These are phyloP conservation scores for Eriocheir sinensis DNA, from an alignment of 1,140 invertebrate species.

Conservation along the genomic window DNA sequence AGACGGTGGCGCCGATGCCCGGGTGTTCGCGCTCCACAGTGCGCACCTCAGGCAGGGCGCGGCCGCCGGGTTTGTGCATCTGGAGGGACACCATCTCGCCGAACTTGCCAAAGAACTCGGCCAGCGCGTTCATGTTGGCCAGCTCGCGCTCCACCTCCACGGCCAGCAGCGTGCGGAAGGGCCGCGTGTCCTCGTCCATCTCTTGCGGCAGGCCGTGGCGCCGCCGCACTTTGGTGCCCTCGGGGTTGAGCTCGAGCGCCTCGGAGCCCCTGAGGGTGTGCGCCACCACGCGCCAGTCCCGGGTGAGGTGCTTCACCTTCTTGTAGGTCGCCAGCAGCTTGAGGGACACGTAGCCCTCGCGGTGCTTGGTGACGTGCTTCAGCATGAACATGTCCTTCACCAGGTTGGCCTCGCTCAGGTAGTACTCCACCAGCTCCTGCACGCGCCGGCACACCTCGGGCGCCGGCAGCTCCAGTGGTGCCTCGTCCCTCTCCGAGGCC, in stretches of 20 bases:
- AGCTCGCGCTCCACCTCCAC: conserved; percentile 91
- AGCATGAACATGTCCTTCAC: conserved; percentile 96
- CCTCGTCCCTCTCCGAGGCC: neutral
- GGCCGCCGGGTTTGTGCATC: conserved; percentile 92
- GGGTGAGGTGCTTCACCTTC: conserved; percentile 94
- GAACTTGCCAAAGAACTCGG: conserved; percentile 92
- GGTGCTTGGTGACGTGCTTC: conserved; percentile 96
- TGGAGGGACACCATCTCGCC: conserved; percentile 94
- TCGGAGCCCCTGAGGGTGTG: conserved; percentile 89
- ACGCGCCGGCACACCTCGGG: conserved; percentile 82
- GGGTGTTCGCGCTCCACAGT: conserved; percentile 94
- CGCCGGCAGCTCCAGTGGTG: neutral
- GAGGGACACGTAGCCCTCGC: conserved; percentile 96
- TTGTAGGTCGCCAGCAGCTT: conserved; percentile 97
- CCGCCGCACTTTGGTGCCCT: conserved; percentile 93
- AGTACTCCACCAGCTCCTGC: conserved; percentile 93
- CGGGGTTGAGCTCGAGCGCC: conserved; percentile 93
- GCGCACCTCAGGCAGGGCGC: conserved; percentile 93
- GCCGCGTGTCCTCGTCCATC: conserved; percentile 92
- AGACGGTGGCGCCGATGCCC: conserved; percentile 87
- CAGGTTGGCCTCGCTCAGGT: conserved; percentile 97
- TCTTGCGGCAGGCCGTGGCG: conserved; percentile 91
- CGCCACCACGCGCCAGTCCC: conserved; percentile 95
- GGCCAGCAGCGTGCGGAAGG: conserved; percentile 90
- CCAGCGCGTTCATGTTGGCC: conserved; percentile 92